A percentile compares a stretch with the other conserved stretches of the same genome.
These are phyloP conservation scores for Eupithecia exiguata DNA, from an alignment of 2,888 invertebrate genomes.

Conservation along the genomic window DNA sequence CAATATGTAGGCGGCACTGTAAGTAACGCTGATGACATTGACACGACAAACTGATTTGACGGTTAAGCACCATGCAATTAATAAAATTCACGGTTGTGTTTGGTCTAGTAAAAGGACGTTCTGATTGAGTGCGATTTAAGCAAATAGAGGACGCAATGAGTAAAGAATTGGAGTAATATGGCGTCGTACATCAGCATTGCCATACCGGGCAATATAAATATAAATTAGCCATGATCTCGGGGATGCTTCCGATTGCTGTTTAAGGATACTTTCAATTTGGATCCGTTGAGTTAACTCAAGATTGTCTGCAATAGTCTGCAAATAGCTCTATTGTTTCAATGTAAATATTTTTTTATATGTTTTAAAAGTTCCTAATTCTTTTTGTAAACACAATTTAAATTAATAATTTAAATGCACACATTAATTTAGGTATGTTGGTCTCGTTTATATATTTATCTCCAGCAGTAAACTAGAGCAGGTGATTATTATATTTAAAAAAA, in stretches of 20 bases:
- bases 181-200: neutral
- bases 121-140: neutral
- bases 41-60: constrained; percentile 50
- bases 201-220: too few relatives aligned
- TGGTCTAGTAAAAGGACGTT: constrained; percentile 17
- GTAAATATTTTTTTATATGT: too few relatives aligned
- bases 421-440: too few relatives aligned
- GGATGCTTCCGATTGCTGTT: neutral
- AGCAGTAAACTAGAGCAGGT: too few relatives aligned
- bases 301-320: neutral
- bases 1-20: constrained; percentile 56
- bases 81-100: constrained; percentile 42
- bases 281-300: neutral
- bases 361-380: too few relatives aligned
- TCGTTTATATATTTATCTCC: too few relatives aligned
- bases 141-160: neutral
- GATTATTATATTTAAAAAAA: too few relatives aligned
- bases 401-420: too few relatives aligned
- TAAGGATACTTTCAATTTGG: neutral
- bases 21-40: constrained; percentile 55
- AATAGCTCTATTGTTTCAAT: neutral
- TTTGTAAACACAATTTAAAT: too few relatives aligned
- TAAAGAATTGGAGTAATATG: neutral
- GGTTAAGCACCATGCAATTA: constrained; percentile 53
- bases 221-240: too few relatives aligned